These are phyloP conservation scores for Phenacoccus solenopsis DNA, from an alignment of 1,140 invertebrate species.

Conservation along the genomic window DNA sequence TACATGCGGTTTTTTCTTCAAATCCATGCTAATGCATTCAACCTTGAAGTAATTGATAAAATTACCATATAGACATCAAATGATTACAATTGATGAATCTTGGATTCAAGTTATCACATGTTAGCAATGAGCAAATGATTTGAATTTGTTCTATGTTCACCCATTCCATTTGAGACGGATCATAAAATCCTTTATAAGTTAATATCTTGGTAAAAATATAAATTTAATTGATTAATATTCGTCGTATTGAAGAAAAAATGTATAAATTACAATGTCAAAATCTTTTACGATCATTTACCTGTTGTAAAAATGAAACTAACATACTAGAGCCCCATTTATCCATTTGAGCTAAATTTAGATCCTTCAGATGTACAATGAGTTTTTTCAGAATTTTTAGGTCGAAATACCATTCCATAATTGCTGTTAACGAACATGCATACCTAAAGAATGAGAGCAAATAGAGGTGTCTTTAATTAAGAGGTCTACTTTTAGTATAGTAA, in stretches of 20 bases:
- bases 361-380: conserved; percentile 64
- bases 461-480: neutral
- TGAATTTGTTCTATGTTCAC: conserved; percentile 45
- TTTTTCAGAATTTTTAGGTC: conserved; percentile 56
- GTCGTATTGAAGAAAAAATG: conserved; percentile 9
- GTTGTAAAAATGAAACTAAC: conserved; percentile 60
- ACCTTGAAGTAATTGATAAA: neutral
- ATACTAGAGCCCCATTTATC: conserved; percentile 76
- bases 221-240: conserved; percentile 22
- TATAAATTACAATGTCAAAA: conserved; percentile 4
- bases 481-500: neutral
- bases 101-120: conserved; percentile 23
- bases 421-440: conserved; percentile 58
- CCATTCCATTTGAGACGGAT: conserved; percentile 56
- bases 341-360: conserved; percentile 60
- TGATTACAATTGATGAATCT: conserved; percentile 16
- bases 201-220: conserved; percentile 38
- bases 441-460: conserved; percentile 29
- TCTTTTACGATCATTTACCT: conserved; percentile 35
- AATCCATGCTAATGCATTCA: neutral
- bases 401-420: conserved; percentile 54
- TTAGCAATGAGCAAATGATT: conserved; percentile 15
- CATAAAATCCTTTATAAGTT: conserved; percentile 61
- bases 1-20: neutral
- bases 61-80: neutral